These are phyloP conservation scores for Neotoxoptera formosana DNA, from an alignment of 1,140 invertebrate species.

Conservation along the genomic window DNA sequence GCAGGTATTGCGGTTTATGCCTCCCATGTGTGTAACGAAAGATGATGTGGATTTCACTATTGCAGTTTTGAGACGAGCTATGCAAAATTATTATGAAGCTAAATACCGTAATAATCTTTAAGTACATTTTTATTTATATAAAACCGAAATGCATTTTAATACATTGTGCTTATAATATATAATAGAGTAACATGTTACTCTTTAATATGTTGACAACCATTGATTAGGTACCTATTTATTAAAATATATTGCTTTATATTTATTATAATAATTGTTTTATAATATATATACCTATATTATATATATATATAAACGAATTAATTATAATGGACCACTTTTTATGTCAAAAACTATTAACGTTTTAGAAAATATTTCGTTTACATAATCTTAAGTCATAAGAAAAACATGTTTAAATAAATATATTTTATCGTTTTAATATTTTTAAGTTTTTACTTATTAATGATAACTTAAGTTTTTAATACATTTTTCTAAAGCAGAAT, in stretches of 20 bases:
- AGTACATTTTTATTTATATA: slow-evolving; percentile 14
- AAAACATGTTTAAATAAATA: too few species aligned
- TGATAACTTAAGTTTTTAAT: too few species aligned
- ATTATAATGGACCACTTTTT: too few species aligned
- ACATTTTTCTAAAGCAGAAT: too few species aligned
- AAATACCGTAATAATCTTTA: slow-evolving; percentile 46
- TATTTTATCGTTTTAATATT: too few species aligned
- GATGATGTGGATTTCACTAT: slow-evolving; percentile 84
- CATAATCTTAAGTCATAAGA: too few species aligned
- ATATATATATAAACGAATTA: not conserved
- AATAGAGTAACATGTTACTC: not conserved
- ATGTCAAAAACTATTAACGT: too few species aligned
- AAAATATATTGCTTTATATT: slow-evolving; percentile 4
- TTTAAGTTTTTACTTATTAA: too few species aligned
- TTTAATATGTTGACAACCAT: not conserved
- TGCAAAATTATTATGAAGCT: slow-evolving; percentile 64
- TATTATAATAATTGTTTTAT: not conserved
- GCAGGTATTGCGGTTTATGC: slow-evolving; percentile 92
- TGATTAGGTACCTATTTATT: not conserved
- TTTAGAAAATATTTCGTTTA: too few species aligned
- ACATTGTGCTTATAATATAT: not conserved
- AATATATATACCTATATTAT: not conserved
- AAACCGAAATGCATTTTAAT: not conserved
- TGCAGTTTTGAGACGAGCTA: slow-evolving; percentile 69
- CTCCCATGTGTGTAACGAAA: slow-evolving; percentile 93